phyloP scores from a whole-genome alignment of 2,113 vertebrate genomes.

The Urocynchramus pylzowi region DNA sequence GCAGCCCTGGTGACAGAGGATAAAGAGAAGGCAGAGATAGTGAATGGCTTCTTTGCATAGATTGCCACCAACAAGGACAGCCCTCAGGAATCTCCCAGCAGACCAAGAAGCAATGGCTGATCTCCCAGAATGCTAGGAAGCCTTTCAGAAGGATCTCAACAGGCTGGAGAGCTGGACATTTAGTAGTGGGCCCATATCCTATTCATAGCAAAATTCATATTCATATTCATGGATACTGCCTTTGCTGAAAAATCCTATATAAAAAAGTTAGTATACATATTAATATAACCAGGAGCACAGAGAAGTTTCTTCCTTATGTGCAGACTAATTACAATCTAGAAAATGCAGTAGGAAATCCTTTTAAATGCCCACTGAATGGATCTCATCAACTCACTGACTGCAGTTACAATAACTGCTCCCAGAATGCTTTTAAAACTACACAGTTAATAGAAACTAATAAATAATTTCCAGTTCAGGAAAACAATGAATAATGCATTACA shows the following conservation, averaged over 20 bases:
- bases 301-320: neutral
- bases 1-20: neutral
- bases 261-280: neutral
- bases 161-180: neutral
- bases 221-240: too few species aligned
- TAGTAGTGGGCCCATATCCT: neutral
- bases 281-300: neutral
- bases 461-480: neutral
- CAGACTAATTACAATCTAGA: neutral
- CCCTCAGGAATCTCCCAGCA: neutral
- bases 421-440: neutral
- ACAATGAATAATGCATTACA: neutral
- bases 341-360: neutral
- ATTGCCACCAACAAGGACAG: neutral
- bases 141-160: neutral
- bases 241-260: neutral
- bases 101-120: neutral
- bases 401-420: neutral
- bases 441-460: neutral
- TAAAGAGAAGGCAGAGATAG: neutral
- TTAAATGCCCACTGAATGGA: neutral
- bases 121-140: neutral
- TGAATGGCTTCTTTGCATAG: neutral
- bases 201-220: neutral
- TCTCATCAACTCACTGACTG: neutral